phyloP scores from a whole-genome alignment of 2,888 invertebrate species.

The Temnothorax unifasciatus region DNA sequence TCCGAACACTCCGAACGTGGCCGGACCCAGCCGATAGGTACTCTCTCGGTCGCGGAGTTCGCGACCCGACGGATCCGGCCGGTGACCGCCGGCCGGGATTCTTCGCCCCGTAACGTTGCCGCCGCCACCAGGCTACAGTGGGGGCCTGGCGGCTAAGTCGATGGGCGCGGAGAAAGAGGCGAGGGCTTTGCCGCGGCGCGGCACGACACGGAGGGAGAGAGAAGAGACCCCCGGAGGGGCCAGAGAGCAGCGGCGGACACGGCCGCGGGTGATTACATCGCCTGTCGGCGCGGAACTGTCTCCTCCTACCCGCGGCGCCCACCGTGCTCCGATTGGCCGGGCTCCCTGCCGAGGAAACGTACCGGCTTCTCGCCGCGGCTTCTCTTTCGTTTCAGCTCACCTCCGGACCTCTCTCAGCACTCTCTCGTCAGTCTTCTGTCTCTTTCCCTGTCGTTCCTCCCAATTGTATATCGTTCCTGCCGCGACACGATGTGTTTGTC shows the following conservation, averaged over 20 bases:
- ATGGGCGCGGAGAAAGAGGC: slow-evolving; percentile 59
- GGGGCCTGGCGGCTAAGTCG: slow-evolving; percentile 59
- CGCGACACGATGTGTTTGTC: neutral
- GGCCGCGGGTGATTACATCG: slow-evolving; percentile 85
- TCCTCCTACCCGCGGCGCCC: slow-evolving; percentile 85
- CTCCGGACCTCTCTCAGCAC: slow-evolving; percentile 57
- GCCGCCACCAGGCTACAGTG: neutral
- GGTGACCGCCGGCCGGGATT: slow-evolving; percentile 67
- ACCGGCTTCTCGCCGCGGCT: slow-evolving; percentile 57
- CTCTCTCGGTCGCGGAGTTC: slow-evolving; percentile 59
- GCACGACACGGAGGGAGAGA: slow-evolving; percentile 45
- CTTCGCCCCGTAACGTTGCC: slow-evolving; percentile 22
- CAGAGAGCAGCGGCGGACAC: slow-evolving; percentile 79
- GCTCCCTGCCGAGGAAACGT: slow-evolving; percentile 77
- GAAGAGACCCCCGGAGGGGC: slow-evolving; percentile 74
- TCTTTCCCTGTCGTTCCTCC: slow-evolving; percentile 51
- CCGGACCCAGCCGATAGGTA: slow-evolving; percentile 33
- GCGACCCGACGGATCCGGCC: slow-evolving; percentile 73
- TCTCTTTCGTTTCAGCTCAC: slow-evolving; percentile 69
- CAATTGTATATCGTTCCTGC: slow-evolving; percentile 47
- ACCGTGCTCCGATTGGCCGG: slow-evolving; percentile 82
- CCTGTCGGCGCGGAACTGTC: slow-evolving; percentile 85
- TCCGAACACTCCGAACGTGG: slow-evolving; percentile 26
- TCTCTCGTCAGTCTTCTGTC: slow-evolving; percentile 61
- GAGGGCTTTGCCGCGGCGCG: slow-evolving; percentile 30